phyloP scores from a whole-genome alignment of 1,140 invertebrate genomes.

The Melanaphis sacchari region DNA sequence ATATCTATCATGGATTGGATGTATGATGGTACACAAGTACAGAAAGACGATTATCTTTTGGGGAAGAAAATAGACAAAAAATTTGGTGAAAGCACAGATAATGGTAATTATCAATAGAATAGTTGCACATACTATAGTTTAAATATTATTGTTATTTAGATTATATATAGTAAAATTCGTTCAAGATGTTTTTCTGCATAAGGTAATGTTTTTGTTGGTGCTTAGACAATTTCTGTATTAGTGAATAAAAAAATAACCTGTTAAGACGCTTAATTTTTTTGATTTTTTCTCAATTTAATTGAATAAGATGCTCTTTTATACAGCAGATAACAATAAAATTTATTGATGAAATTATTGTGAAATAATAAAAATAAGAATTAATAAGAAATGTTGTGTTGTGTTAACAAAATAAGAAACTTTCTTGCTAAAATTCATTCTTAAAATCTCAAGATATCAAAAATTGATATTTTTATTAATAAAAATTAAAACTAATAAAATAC shows the following conservation, averaged over 20 bases:
- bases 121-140: neutral
- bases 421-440: neutral
- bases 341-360: neutral
- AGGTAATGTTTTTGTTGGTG: neutral
- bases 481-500: no score
- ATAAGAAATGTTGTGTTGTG: neutral
- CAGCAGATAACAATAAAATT: neutral
- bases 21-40: slow-evolving; percentile 84
- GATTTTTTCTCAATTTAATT: no score
- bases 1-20: slow-evolving; percentile 79
- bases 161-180: neutral
- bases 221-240: neutral
- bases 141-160: neutral
- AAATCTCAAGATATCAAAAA: neutral
- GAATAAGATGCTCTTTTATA: no score
- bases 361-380: neutral
- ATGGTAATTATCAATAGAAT: slow-evolving; percentile 62
- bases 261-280: neutral
- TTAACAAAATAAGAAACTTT: neutral
- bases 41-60: slow-evolving; percentile 89
- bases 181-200: neutral
- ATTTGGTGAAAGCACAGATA: slow-evolving; percentile 73
- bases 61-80: slow-evolving; percentile 87
- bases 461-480: neutral
- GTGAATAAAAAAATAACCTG: neutral